Conservation (phyloP, 2,113 vertebrate genomes). For the Antechinus stuartii region DNA sequence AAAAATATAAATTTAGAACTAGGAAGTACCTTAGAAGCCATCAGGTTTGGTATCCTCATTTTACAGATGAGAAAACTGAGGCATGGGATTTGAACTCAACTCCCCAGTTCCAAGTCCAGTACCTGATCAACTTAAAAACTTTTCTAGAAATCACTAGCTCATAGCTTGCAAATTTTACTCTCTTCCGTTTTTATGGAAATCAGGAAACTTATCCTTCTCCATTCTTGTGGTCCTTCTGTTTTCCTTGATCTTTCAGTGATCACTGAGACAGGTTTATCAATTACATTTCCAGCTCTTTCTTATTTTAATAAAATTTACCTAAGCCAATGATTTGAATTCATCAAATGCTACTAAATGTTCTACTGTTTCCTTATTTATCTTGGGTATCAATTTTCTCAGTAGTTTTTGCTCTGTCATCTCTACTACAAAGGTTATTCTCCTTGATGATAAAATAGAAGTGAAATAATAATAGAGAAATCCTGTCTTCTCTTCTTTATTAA, state of each 20-base stretch:
- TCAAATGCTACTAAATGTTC: not conserved
- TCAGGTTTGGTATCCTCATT: not conserved
- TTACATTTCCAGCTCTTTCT: not conserved
- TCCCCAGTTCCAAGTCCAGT: not conserved
- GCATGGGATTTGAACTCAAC: not conserved
- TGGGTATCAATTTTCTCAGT: not conserved
- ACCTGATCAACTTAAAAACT: not conserved
- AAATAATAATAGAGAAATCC: not conserved
- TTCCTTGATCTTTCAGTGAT: not conserved
- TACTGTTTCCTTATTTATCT: not conserved
- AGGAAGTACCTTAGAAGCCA: not conserved
- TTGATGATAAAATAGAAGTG: not conserved
- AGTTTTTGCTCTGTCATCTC: not conserved
- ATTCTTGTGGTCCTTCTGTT: not conserved
- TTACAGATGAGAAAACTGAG: not conserved
- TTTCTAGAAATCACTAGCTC: not conserved
- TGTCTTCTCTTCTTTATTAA: not conserved
- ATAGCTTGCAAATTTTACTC: not conserved
- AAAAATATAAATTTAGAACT: not conserved
- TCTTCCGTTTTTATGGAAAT: not conserved
- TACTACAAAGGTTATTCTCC: not conserved
- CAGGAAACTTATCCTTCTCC: not conserved
- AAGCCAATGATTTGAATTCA: not conserved
- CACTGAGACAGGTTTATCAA: not conserved
- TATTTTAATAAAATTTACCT: not conserved